Evolutionary conservation across 1,140 invertebrate species (phyloP), one percentile per base, ranked within the genome.

Genomic region (Neuroterus valhalla): DNA sequence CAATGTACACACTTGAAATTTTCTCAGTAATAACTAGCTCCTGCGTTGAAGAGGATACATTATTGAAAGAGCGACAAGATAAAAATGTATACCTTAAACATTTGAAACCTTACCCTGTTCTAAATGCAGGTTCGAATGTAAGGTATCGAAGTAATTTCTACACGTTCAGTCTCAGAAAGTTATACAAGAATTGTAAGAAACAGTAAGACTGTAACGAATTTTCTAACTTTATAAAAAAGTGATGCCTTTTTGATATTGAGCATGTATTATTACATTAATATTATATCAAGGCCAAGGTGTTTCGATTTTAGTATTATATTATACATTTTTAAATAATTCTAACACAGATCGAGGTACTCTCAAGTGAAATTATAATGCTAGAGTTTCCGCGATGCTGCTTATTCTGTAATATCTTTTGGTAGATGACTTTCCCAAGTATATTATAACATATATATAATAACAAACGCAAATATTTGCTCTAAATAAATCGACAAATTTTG

Each of bases 371-470:
- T 31, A 38, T 38, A 38, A 31, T 31, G 55, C 55, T 62, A 23
- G n/a, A 38, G n/a, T 62, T 62, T 6, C n/a, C 55, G 55, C 55
- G 26, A 31, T 62, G 4, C 48, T 42, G 26, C 69, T 70, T 70
- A 70, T 70, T 70, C 69, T 70, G 69, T 38, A 70, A 70, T 62
- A 62, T 52, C 50, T 12, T 62, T 31, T 62, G 23, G 11, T 31
- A 62, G 2, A 31, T 15, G 8, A n/a, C n/a, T 31, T 62, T 62
- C 31, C 31, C 12, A 15, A 8, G n/a, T 26, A 62, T 0, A 6
- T 12, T 50, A 50, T 19, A 55, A 55, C 12, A 12, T 14, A 10
- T 14, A 23, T 52, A 12, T 55, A 55, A 55, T 26, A 21, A 38
- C 14, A 26, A 55, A 23, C 12, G 4, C 26, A 14, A 55, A 14